Conservation (phyloP, 2,113 vertebrate genomes). For the Neolamprologus cancellatus region DNA sequence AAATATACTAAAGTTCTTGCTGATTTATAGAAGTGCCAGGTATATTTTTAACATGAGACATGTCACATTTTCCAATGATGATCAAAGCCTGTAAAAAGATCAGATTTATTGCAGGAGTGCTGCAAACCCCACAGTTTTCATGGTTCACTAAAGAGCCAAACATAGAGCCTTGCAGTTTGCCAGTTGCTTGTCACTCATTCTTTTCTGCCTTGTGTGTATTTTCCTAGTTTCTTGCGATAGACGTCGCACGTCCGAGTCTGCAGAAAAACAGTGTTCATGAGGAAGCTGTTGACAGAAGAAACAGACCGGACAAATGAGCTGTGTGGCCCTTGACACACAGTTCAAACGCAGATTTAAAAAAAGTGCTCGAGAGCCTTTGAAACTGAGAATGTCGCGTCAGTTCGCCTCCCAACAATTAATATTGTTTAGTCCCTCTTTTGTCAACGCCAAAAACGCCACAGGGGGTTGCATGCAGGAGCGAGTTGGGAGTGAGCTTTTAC, state of each 20-base stretch:
- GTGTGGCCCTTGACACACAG: not conserved
- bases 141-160: not conserved
- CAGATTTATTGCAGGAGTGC: not conserved
- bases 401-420: conserved; percentile 33
- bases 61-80: not conserved
- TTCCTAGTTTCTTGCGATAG: not conserved
- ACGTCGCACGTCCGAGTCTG: not conserved
- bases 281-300: not conserved
- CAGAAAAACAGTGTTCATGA: not conserved
- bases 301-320: not conserved
- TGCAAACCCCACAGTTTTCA: not conserved
- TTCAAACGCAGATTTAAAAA: not conserved
- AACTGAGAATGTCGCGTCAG: conserved; percentile 7
- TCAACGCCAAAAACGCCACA: not conserved
- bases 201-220: not conserved
- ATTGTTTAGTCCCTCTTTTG: conserved; percentile 25
- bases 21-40: not conserved
- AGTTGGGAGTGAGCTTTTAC: not conserved
- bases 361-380: not conserved
- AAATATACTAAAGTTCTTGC: not conserved
- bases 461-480: conserved; percentile 16
- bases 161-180: accelerated
- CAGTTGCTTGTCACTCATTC: not conserved
- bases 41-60: not conserved
- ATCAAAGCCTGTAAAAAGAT: not conserved